phyloP scores from a whole-genome alignment of 2,113 vertebrate species.

The Struthidea cinerea region DNA sequence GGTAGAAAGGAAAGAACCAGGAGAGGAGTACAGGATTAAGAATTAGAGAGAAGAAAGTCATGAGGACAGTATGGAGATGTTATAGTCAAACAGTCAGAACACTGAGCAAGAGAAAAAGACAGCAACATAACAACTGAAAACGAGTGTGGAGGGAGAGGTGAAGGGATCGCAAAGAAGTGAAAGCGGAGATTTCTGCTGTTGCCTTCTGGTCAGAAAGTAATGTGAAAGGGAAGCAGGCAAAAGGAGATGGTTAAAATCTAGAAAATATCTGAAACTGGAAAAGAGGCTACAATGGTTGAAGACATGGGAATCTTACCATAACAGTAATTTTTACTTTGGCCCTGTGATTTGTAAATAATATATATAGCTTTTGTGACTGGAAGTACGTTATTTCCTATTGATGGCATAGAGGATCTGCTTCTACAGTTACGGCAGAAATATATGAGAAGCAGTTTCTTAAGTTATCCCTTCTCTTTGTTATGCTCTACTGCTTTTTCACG shows the following conservation, averaged over 20 bases:
- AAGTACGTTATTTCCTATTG: neutral
- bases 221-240: neutral
- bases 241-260: neutral
- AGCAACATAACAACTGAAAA: neutral
- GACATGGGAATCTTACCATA: neutral
- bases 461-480: neutral
- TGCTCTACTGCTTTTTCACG: neutral
- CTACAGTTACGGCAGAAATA: neutral
- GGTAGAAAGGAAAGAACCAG: neutral
- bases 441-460: neutral
- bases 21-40: neutral
- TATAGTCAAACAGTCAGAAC: neutral
- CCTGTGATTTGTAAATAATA: neutral
- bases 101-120: neutral
- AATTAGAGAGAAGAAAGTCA: neutral
- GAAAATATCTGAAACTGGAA: neutral
- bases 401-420: neutral
- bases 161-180: neutral
- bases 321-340: neutral
- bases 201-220: neutral
- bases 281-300: neutral
- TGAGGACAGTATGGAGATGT: neutral
- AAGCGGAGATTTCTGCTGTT: neutral
- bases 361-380: neutral
- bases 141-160: rapidly evolving